These are phyloP conservation scores for Sebastes itinus DNA, from an alignment of 2,797 vertebrate genomes.

Conservation along the genomic window DNA sequence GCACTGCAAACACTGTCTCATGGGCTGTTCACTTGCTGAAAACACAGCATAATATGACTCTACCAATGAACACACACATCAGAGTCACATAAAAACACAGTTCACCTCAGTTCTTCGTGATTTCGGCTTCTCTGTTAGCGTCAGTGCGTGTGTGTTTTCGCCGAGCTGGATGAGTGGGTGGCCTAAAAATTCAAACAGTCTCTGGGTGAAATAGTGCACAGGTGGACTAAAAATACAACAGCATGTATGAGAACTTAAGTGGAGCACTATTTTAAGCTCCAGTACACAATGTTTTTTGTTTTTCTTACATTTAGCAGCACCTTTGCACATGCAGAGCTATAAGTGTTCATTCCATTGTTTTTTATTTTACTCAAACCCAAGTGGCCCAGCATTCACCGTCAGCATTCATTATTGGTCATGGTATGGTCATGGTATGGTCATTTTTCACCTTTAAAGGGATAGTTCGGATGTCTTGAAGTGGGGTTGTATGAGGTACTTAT, in stretches of 20 bases:
- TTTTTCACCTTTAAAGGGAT: neutral
- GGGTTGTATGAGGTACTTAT: no score
- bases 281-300: neutral
- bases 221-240: slow-evolving; percentile 49
- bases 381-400: neutral
- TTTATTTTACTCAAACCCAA: neutral
- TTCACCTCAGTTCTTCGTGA: neutral
- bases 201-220: slow-evolving; percentile 25
- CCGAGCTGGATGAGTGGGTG: slow-evolving; percentile 3
- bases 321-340: neutral
- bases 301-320: neutral
- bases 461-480: no score
- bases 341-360: neutral
- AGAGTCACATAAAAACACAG: neutral
- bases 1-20: slow-evolving; percentile 37
- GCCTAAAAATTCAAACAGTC: slow-evolving; percentile 36
- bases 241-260: slow-evolving; percentile 5
- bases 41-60: slow-evolving; percentile 28
- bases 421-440: neutral
- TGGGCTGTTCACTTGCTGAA: slow-evolving; percentile 20
- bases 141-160: neutral
- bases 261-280: slow-evolving; percentile 1
- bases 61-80: slow-evolving; percentile 9
- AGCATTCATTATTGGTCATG: neutral
- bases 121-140: slow-evolving; percentile 12